Evolutionary conservation across 2,888 invertebrate genomes (phyloP), one percentile per base, ranked within the genome.

Genomic region (Dynastes tityus): DNA sequence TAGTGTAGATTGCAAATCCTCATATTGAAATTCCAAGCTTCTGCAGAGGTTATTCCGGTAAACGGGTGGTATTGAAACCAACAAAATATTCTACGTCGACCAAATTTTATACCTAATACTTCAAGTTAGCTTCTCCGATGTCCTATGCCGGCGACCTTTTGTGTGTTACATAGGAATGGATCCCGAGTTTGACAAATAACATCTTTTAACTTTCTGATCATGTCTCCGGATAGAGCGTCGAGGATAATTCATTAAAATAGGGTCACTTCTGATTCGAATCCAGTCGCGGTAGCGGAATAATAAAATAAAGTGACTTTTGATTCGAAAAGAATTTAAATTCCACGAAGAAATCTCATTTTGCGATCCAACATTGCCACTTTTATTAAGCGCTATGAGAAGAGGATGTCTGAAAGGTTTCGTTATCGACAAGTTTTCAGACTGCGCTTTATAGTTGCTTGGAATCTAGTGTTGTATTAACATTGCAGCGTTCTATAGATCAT

Each of bases 221-320:
- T 83, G 83, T 81, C 80, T 71, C 79, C 67, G 80, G 77, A 79
- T 77, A 80, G 81, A 82, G 81, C 78, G 81, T 81, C 78, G 80
- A 27, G 68, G 68, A 82, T 83, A 83, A 83, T 84, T 84, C 84
- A 83, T 84, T 84, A 83, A 83, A 83, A 84, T 81, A 80, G 80
- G 82, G 81, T 82, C 83, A 83, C 80, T 82, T 82, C 76, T 82
- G 82, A 82, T 83, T 83, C 68, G 68, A 11, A 68, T 79, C 81
- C 80, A 79, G 78, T 71, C 79, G 80, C 73, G 78, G 73, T 77
- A 78, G 58, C 75, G 78, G 82, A 82, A 82, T 82, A 83, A 81
- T 83, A 83, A 83, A 82, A 81, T 79, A 79, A 80, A 80, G 77
- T 65, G 79, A 77, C 77, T 65, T 80, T 70, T 79, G 80, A 81